Base-by-base conservation (phyloP, 64 coral and sea anemone genomes). In the Dendrophyllia cribrosa region DNA sequence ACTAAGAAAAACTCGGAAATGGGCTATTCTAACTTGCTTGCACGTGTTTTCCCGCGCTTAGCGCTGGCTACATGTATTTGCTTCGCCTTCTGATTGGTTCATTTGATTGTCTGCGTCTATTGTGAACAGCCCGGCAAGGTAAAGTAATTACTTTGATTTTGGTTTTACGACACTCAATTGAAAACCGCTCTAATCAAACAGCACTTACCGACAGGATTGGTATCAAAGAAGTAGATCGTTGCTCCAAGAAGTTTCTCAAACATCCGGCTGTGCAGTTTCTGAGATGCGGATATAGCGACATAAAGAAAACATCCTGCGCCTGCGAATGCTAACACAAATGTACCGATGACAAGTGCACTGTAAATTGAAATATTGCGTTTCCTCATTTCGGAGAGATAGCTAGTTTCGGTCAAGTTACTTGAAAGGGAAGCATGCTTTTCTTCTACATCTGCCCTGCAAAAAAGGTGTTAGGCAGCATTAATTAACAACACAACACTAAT, bases 161-260 rank as follows among this genome's bases (percentile, higher is more conserved):
- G 34, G 34, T 1, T 34, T 34, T 34, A 34, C 34, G 34, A 34
- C 34, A 34, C 34, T 34, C 34, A 34, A 34, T 34, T 34, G 34
- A 34, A 0, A 34, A 34, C 34, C 2, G 34, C 34, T 34, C 0
- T 34, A 34, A 34, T 34, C 34, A 34, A 34, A 34, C 34, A 34
- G 34, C 34, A 89, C 96, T 56, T 89, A 96, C 97, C 97, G 56
- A 93, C 95, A 49, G 97, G 97, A 85, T 99, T 99, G 47, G 91
- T 96, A 67, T 99, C 97, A 66, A 99, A 99, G 91, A 99, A 99
- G 82, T 99, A 99, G 15, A 93, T 94, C 5, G 97, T 94, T 17
- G 97, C 94, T 59, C 75, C 78, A 43, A 99, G 88, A 8, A 99
- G 81, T 12, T 83, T 83, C 6, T 81, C 52, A 53, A 99, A 99